phyloP scores from a whole-genome alignment of 2,888 invertebrate species.

The Plutella xylostella region DNA sequence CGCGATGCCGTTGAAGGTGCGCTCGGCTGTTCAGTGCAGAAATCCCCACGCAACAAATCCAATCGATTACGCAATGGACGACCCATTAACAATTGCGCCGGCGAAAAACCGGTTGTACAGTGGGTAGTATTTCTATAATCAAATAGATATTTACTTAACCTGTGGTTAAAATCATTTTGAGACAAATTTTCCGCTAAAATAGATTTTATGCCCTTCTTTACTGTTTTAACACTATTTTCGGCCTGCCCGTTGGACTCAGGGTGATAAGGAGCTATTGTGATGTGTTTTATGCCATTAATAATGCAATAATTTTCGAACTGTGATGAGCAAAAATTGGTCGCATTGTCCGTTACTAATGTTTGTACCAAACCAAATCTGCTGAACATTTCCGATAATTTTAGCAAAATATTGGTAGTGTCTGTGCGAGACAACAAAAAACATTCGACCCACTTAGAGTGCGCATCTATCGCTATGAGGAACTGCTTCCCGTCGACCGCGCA shows the following conservation, averaged over 20 bases:
- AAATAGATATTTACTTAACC: conserved; percentile 14
- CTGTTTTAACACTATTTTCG: conserved; percentile 15
- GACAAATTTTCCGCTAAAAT: conserved; percentile 4
- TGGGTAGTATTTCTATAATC: conserved; percentile 14
- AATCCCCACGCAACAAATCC: too few relatives aligned
- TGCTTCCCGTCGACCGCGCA: conserved; percentile 4
- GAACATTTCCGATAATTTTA: conserved; percentile 10
- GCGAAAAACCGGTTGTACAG: conserved; percentile 14
- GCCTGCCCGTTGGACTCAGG: conserved; percentile 17
- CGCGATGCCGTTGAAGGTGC: too few relatives aligned
- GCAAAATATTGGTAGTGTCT: conserved; percentile 5
- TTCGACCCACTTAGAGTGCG: conserved; percentile 14
- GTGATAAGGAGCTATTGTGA: conserved; percentile 14
- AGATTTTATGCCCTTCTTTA: conserved; percentile 16
- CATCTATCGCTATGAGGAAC: conserved; percentile 14
- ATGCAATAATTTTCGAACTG: conserved; percentile 11
- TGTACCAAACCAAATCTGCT: conserved; percentile 11
- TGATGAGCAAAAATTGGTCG: conserved; percentile 11
- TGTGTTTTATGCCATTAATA: conserved; percentile 13
- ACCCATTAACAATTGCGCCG: too few relatives aligned
- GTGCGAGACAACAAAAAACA: conserved; percentile 11
- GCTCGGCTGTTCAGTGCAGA: too few relatives aligned
- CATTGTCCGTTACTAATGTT: conserved; percentile 17
- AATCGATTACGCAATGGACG: too few relatives aligned
- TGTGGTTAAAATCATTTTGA: neutral